A percentile compares a stretch with the other conserved stretches of the same genome.
Conservation (phyloP, 1,140 invertebrate genomes). For the Pomacea maculata region DNA sequence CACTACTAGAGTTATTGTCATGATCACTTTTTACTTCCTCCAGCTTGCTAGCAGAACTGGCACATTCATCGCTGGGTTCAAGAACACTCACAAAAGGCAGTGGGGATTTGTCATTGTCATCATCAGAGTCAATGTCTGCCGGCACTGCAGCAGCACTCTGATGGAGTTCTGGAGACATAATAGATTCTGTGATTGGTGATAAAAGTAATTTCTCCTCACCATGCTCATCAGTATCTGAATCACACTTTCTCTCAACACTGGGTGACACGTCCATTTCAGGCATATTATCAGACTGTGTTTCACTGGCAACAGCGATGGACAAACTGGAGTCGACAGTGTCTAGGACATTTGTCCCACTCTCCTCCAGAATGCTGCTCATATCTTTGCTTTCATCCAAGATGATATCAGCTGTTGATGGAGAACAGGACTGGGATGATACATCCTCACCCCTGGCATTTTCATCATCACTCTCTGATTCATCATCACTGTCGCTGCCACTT, state of each 20-base stretch:
- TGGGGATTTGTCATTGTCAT: neutral
- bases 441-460: conserved; percentile 5
- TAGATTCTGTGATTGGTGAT: neutral
- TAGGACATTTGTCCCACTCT: neutral
- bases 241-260: no score
- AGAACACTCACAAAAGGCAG: no score
- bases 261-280: no score
- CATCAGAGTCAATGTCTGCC: neutral
- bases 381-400: neutral
- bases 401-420: neutral
- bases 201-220: conserved; percentile 2
- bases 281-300: conserved; percentile 16
- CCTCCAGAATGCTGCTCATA: neutral
- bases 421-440: neutral
- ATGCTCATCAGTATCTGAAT: neutral
- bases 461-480: conserved; percentile 18
- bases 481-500: conserved; percentile 29
- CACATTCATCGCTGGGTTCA: neutral
- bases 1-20: conserved; percentile 13
- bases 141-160: neutral
- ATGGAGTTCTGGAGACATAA: neutral
- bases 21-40: neutral
- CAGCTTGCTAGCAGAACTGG: neutral
- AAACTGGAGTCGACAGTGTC: neutral
- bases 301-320: conserved; percentile 9